Evolutionary conservation across 2,888 invertebrate genomes (phyloP).

Genomic region (Mycogona germanica): DNA sequence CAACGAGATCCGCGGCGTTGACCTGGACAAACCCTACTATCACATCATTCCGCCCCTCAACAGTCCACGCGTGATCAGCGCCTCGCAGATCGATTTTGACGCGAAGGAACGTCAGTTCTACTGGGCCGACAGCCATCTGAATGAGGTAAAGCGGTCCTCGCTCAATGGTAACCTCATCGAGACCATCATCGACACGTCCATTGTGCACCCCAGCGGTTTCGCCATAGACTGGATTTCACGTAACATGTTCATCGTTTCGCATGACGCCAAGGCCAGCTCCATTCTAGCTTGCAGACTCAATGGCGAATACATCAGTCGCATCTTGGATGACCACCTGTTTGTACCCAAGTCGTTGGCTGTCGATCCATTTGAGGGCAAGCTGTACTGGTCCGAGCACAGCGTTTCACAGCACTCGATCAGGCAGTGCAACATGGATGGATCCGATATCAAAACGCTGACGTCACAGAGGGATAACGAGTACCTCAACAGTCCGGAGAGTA

Average conservation of each 20-base stretch:
- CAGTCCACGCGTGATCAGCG: constrained; percentile 49
- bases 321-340: constrained; percentile 32
- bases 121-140: constrained; percentile 63
- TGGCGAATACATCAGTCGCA: constrained; percentile 52
- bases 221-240: constrained; percentile 72
- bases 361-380: constrained; percentile 47
- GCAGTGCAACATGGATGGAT: constrained; percentile 53
- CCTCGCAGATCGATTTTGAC: constrained; percentile 55
- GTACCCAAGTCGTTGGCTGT: constrained; percentile 46
- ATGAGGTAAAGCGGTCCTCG: constrained; percentile 57
- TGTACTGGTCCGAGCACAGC: constrained; percentile 45
- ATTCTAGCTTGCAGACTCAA: constrained; percentile 57
- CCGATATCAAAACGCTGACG: constrained; percentile 30
- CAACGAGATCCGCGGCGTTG: constrained; percentile 71
- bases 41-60: constrained; percentile 72
- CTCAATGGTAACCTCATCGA: constrained; percentile 54
- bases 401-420: constrained; percentile 42
- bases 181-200: constrained; percentile 56
- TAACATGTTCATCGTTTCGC: constrained; percentile 57
- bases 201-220: constrained; percentile 52
- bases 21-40: constrained; percentile 57
- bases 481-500: constrained; percentile 30
- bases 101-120: constrained; percentile 52
- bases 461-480: constrained; percentile 28
- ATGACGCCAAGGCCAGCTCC: constrained; percentile 39